Conservation (phyloP, 2,797 vertebrate species). For the Taenioides sp. region DNA sequence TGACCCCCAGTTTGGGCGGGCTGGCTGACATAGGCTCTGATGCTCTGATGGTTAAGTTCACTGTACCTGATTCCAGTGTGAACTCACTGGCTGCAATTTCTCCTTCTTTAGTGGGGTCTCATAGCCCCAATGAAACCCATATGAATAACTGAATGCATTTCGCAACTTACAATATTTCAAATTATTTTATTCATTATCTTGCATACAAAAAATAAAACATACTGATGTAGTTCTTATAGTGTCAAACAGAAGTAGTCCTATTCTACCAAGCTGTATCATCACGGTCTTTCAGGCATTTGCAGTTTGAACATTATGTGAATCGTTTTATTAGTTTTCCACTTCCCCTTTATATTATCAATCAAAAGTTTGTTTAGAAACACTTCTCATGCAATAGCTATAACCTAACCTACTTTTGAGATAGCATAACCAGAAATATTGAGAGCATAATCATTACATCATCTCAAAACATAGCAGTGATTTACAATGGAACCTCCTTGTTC, state of each 20-base stretch:
- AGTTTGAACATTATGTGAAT: neutral
- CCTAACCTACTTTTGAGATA: neutral
- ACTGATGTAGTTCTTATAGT: neutral
- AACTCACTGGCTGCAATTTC: conserved; percentile 20
- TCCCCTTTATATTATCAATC: neutral
- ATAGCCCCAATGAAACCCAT: conserved; percentile 8
- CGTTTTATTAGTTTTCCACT: neutral
- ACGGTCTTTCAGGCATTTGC: neutral
- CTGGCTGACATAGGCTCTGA: conserved; percentile 19
- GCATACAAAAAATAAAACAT: neutral
- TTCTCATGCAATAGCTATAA: neutral
- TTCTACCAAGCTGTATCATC: neutral
- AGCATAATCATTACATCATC: neutral
- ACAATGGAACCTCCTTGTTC: too few species aligned
- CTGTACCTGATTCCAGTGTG: conserved; percentile 11
- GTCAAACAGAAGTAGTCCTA: neutral
- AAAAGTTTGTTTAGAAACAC: neutral
- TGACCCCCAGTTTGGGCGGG: conserved; percentile 22
- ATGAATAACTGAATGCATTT: neutral
- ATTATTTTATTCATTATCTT: neutral
- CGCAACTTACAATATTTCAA: conserved; percentile 10
- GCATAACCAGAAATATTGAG: neutral
- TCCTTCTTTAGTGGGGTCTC: conserved; percentile 15
- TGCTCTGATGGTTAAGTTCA: conserved; percentile 19
- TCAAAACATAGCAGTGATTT: conserved; percentile 1